Evolutionary conservation across 2,797 vertebrate species (phyloP).

Genomic region (Fratercula arctica): DNA sequence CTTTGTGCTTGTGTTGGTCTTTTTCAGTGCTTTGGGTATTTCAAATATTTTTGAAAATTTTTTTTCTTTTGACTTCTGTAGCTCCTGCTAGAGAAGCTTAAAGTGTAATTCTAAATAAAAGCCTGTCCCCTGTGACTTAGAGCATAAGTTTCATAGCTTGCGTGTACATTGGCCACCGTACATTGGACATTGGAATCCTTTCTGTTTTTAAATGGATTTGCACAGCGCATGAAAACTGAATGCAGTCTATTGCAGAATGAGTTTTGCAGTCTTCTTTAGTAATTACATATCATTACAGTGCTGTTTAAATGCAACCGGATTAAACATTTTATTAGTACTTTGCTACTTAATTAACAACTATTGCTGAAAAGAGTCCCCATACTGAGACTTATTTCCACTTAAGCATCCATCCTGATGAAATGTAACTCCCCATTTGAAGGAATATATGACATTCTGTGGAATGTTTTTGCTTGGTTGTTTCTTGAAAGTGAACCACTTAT

Average conservation of each 20-base stretch:
- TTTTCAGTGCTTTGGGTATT: neutral
- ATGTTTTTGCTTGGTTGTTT: neutral
- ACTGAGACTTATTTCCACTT: slow-evolving; percentile 2
- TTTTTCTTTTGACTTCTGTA: neutral
- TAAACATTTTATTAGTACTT: slow-evolving; percentile 45
- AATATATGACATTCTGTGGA: neutral
- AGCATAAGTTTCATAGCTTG: neutral
- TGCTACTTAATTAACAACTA: slow-evolving; percentile 36
- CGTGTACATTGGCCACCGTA: neutral
- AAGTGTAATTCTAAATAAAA: neutral
- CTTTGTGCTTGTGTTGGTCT: neutral
- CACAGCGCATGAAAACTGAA: neutral
- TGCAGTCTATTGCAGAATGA: neutral
- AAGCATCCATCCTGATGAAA: neutral
- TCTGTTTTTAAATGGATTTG: slow-evolving; percentile 22
- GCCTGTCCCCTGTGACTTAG: neutral
- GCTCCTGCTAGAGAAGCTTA: neutral
- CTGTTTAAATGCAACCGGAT: slow-evolving; percentile 30
- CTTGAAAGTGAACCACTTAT: slow-evolving; percentile 23
- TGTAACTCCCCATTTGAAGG: neutral
- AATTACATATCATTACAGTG: slow-evolving; percentile 6
- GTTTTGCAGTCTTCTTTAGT: slow-evolving; percentile 3
- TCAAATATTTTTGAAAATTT: neutral
- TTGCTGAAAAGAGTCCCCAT: neutral
- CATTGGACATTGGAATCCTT: slow-evolving; percentile 17